Evolutionary conservation across 2,797 vertebrate species (phyloP).

Genomic region (Bradypodion pumilum): DNA sequence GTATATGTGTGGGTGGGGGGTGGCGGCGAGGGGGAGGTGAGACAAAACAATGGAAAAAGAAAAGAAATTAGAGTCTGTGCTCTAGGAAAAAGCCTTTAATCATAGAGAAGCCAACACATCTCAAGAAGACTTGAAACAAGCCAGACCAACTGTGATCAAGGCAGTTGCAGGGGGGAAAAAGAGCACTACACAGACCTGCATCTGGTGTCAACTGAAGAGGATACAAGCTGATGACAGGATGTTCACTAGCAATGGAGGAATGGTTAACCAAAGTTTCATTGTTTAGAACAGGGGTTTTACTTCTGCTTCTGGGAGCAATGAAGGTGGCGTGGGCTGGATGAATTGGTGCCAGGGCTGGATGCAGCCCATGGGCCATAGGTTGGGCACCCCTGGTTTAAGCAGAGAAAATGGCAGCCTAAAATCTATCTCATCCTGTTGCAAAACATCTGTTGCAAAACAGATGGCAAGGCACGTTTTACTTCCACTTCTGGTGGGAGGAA

Average conservation of each 20-base stretch:
- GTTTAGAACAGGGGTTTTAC: too few relatives aligned
- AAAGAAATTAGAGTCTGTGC: slow-evolving; percentile 10
- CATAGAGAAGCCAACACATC: slow-evolving; percentile 19
- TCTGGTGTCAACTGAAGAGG: slow-evolving; percentile 37
- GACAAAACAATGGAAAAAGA: neutral
- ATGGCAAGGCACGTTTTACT: too few relatives aligned
- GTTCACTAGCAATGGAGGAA: slow-evolving; percentile 38
- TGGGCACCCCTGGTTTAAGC: too few relatives aligned
- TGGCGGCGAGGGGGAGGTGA: too few relatives aligned
- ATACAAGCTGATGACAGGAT: slow-evolving; percentile 43
- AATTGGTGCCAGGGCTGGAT: too few relatives aligned
- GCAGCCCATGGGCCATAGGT: too few relatives aligned
- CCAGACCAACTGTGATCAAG: slow-evolving; percentile 31
- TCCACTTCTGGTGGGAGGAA: too few relatives aligned
- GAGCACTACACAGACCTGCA: neutral
- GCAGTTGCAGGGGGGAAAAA: neutral
- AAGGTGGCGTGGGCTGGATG: too few relatives aligned
- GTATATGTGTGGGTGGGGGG: neutral
- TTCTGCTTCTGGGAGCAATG: too few relatives aligned
- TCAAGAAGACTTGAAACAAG: slow-evolving; percentile 31
- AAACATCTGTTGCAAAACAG: too few relatives aligned
- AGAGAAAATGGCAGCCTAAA: too few relatives aligned
- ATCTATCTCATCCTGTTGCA: too few relatives aligned
- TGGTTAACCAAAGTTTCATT: slow-evolving; percentile 31
- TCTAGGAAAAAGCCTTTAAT: slow-evolving; percentile 38